These are phyloP conservation scores for Xenopus petersii DNA, from an alignment of 2,797 vertebrate genomes.

Conservation along the genomic window DNA sequence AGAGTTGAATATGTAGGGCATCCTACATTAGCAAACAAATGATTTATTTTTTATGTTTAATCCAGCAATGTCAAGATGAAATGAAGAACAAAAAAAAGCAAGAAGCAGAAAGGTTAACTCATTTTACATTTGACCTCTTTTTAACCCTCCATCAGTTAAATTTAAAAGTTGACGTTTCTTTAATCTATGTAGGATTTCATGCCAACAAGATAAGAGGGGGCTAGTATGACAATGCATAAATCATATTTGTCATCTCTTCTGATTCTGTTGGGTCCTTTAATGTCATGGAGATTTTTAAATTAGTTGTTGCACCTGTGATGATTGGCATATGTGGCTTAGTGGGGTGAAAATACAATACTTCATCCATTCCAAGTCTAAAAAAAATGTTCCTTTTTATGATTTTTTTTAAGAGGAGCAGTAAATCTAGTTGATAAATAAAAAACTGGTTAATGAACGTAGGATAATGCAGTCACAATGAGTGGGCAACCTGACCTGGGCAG, in stretches of 20 bases:
- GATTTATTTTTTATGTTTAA: constrained; percentile 35
- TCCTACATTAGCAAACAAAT: constrained; percentile 44
- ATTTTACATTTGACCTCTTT: constrained; percentile 44
- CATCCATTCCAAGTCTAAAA: too few relatives aligned
- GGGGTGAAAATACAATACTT: too few relatives aligned
- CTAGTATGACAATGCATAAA: constrained; percentile 18
- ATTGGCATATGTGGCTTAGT: neutral
- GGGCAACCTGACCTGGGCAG: neutral
- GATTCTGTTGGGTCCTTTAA: constrained; percentile 12
- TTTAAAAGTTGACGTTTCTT: constrained; percentile 15
- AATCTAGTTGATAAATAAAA: too few relatives aligned
- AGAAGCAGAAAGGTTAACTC: constrained; percentile 24
- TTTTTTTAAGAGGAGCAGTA: too few relatives aligned
- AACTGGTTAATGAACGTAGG: too few relatives aligned
- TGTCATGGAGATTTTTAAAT: constrained; percentile 4
- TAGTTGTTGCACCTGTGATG: too few relatives aligned
- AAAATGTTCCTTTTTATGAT: too few relatives aligned
- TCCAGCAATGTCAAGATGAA: constrained; percentile 10
- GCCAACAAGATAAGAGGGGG: constrained; percentile 9
- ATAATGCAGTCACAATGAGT: too few relatives aligned
- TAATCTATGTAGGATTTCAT: constrained; percentile 28
- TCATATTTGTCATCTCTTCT: constrained; percentile 25
- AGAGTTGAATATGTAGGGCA: constrained; percentile 44
- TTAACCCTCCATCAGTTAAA: constrained; percentile 27
- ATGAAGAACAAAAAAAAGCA: constrained; percentile 27